A percentile compares a stretch with the other conserved stretches of the same genome.
These are phyloP conservation scores for Spisula subtruncata DNA, from an alignment of 2,888 invertebrate species.

Conservation along the genomic window DNA sequence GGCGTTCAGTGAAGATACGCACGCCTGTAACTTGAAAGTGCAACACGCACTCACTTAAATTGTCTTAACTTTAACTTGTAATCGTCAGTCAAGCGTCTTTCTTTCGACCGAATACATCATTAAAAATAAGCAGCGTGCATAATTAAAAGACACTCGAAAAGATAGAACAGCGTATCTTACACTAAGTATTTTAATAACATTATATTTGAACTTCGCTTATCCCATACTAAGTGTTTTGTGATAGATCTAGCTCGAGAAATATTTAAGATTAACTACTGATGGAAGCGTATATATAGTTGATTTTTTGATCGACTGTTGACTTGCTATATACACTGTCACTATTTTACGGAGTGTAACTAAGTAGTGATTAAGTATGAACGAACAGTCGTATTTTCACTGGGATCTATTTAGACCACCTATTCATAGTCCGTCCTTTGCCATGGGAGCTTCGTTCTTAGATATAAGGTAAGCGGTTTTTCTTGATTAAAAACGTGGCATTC, in stretches of 20 bases:
- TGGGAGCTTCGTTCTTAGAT: slow-evolving; percentile 83
- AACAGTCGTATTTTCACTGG: slow-evolving; percentile 84
- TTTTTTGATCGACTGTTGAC: not conserved
- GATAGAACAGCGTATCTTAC: too few species aligned
- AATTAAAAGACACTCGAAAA: not conserved
- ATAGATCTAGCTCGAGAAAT: not conserved
- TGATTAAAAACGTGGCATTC: too few species aligned
- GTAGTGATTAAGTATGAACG: slow-evolving; percentile 76
- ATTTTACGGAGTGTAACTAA: not conserved
- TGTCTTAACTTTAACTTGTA: not conserved
- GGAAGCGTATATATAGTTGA: not conserved
- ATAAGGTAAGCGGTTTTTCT: slow-evolving; percentile 77
- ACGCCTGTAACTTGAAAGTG: not conserved
- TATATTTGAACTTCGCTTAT: not conserved
- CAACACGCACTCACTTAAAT: not conserved
- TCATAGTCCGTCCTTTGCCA: slow-evolving; percentile 82
- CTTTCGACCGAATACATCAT: not conserved
- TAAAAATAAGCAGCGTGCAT: not conserved
- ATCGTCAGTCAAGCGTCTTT: slow-evolving; percentile 8
- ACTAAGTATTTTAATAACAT: not conserved
- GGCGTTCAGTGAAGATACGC: slow-evolving; percentile 45
- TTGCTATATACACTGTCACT: not conserved
- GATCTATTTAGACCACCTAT: slow-evolving; percentile 82
- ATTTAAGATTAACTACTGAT: not conserved
- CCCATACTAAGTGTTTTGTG: not conserved